Percentiles rank a stretch among this genome's conserved stretches.
Evolutionary conservation across 2,113 vertebrate genomes (phyloP).

Genomic region (Atlantisia rogersi): DNA sequence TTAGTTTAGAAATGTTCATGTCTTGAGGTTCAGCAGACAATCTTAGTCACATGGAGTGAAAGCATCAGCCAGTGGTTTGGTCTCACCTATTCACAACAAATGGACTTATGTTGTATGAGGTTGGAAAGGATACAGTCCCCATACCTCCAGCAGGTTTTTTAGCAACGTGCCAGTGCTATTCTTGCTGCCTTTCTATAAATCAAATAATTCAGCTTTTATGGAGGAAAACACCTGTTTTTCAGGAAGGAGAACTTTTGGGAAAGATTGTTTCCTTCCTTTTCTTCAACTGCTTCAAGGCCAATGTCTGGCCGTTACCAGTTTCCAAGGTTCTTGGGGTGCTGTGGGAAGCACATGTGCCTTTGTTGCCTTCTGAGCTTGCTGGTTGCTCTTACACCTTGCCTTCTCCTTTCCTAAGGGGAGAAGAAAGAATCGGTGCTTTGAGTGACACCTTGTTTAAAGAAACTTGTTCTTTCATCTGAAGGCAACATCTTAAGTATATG

Average conservation of each 20-base stretch:
- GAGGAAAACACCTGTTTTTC: neutral
- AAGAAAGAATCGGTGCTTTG: neutral
- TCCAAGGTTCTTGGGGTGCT: neutral
- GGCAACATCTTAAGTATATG: neutral
- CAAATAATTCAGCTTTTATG: neutral
- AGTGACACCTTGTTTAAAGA: neutral
- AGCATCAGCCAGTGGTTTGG: neutral
- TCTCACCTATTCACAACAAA: neutral
- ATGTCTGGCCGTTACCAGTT: neutral
- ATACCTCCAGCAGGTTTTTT: accelerated
- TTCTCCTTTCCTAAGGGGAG: neutral
- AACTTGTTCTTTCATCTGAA: neutral
- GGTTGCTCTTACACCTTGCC: neutral
- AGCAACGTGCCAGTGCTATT: neutral
- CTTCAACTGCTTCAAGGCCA: neutral
- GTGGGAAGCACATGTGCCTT: neutral
- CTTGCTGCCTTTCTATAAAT: neutral
- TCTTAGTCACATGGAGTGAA: neutral
- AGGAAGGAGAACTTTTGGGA: neutral
- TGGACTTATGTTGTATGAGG: neutral
- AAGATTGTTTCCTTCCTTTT: neutral
- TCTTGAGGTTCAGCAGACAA: neutral
- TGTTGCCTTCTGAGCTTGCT: accelerated
- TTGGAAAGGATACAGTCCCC: neutral
- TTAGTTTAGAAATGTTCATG: neutral